These are phyloP conservation scores for Eulemur albifrons DNA, from an alignment of 2,797 vertebrate genomes.

Conservation along the genomic window DNA sequence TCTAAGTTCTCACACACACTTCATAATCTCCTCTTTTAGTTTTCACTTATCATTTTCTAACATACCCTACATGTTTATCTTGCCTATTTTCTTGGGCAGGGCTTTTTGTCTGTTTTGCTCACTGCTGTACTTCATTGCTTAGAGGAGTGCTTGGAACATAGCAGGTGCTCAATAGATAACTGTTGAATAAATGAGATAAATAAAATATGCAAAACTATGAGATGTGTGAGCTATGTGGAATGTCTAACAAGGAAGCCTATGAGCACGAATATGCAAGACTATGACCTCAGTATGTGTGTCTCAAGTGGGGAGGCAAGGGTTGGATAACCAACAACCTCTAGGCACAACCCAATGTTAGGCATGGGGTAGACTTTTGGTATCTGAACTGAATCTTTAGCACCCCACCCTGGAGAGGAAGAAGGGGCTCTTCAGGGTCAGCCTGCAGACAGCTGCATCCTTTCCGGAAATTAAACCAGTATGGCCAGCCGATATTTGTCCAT, in stretches of 20 bases:
- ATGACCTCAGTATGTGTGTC: neutral
- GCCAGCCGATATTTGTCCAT: constrained; percentile 17
- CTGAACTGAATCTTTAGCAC: neutral
- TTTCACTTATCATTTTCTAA: neutral
- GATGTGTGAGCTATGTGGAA: neutral
- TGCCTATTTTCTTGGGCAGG: neutral
- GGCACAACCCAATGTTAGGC: neutral
- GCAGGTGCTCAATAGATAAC: neutral
- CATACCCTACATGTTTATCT: neutral
- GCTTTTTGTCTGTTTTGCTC: neutral
- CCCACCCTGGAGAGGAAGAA: constrained; percentile 36
- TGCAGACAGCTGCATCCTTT: constrained; percentile 40
- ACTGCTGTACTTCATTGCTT: neutral
- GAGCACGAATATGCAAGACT: neutral
- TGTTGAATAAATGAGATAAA: neutral
- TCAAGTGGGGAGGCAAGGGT: neutral
- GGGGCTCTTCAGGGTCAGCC: neutral
- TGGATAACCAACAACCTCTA: neutral
- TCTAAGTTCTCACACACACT: neutral
- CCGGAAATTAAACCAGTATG: neutral
- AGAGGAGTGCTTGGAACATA: neutral
- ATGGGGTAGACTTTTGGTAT: neutral
- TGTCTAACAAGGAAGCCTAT: neutral
- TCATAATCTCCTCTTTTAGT: neutral
- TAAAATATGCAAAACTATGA: constrained; percentile 10